Evolutionary conservation across 2,113 vertebrate genomes (phyloP).

Genomic region (Tetrao urogallus): DNA sequence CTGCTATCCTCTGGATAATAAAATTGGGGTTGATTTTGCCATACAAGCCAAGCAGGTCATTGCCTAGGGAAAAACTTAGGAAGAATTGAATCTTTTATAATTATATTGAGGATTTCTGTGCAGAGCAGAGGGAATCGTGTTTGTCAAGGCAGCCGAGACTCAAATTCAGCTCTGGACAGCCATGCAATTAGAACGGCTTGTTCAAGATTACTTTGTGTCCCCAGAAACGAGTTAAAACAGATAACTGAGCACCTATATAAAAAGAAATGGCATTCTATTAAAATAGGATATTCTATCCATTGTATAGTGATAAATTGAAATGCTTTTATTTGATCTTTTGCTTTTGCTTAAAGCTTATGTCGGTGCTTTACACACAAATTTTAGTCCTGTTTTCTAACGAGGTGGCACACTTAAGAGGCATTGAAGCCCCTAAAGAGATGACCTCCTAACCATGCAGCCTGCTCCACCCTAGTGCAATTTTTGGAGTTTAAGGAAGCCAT

Average conservation of each 20-base stretch:
- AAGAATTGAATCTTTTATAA: constrained; percentile 42
- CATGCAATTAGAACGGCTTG: background rate
- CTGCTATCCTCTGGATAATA: constrained; percentile 15
- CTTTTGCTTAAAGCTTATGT: background rate
- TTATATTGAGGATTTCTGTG: constrained; percentile 34
- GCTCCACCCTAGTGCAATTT: background rate
- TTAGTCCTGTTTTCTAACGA: background rate
- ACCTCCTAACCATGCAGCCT: background rate
- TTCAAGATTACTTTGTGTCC: background rate
- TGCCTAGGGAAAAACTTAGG: constrained; percentile 40
- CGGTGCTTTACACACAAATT: background rate
- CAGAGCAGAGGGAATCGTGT: background rate
- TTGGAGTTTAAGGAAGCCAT: background rate
- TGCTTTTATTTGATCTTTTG: background rate
- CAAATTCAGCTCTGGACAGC: constrained; percentile 1
- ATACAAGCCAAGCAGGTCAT: constrained; percentile 32
- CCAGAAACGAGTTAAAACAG: background rate
- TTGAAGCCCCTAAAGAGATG: background rate
- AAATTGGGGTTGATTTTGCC: constrained; percentile 1
- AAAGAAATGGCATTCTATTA: background rate
- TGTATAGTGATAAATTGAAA: background rate
- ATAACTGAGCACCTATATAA: background rate
- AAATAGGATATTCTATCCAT: background rate
- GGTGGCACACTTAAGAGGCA: background rate
- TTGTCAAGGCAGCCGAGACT: background rate